Evolutionary conservation across 2,888 invertebrate genomes (phyloP).

Genomic region (Iselma pallidipennis): DNA sequence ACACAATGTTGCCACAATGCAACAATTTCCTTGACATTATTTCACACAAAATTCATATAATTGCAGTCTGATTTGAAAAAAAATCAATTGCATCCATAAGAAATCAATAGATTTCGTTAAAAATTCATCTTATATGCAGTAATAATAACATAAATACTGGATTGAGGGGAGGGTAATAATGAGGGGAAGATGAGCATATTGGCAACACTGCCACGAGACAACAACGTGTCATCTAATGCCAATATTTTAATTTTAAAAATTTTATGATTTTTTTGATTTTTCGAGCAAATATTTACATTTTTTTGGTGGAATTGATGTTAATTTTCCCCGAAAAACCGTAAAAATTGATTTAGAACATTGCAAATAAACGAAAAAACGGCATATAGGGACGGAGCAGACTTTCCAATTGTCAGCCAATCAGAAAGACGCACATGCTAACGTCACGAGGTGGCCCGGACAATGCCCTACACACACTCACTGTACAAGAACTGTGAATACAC

Average conservation of each 20-base stretch:
- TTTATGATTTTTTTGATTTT: background rate
- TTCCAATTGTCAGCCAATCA: slow-evolving; percentile 40
- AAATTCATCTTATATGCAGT: too few species aligned
- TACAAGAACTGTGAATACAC: background rate
- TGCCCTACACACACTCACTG: too few species aligned
- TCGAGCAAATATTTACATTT: background rate
- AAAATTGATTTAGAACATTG: background rate
- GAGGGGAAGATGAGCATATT: background rate
- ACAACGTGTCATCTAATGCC: slow-evolving; percentile 32
- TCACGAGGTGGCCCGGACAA: slow-evolving; percentile 49
- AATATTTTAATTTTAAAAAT: background rate
- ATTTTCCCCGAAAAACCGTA: slow-evolving; percentile 12
- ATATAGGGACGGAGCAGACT: slow-evolving; percentile 31
- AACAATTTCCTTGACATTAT: too few species aligned
- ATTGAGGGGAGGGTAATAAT: too few species aligned
- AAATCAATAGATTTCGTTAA: too few species aligned
- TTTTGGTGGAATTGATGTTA: background rate
- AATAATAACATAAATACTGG: too few species aligned
- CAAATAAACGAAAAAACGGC: slow-evolving; percentile 38
- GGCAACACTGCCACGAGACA: slow-evolving; percentile 9
- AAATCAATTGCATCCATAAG: too few species aligned
- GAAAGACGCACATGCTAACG: slow-evolving; percentile 48
- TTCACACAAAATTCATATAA: too few species aligned
- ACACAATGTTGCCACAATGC: background rate
- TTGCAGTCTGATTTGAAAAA: too few species aligned